phyloP scores from a whole-genome alignment of 2,797 vertebrate species.

The Macrochelys suwanniensis region DNA sequence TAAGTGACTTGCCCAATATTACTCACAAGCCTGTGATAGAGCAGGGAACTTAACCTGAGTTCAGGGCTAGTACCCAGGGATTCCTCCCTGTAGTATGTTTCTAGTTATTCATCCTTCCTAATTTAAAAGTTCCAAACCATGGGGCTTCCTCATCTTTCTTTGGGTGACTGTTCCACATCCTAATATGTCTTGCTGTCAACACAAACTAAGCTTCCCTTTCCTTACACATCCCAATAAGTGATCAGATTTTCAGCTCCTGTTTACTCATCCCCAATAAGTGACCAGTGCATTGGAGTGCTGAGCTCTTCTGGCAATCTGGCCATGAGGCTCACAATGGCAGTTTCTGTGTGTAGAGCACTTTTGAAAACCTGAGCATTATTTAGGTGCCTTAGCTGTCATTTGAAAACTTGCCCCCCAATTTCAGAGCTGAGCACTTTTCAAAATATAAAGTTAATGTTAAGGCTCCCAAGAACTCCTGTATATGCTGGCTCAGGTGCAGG shows the following conservation, averaged over 20 bases:
- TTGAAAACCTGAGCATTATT: background rate
- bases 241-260: background rate
- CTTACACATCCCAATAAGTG: rapidly evolving
- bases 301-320: too few species aligned
- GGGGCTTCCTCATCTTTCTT: background rate
- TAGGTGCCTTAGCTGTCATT: background rate
- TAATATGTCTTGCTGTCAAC: background rate
- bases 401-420: background rate
- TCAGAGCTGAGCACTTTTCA: background rate
- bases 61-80: background rate
- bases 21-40: background rate
- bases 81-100: background rate
- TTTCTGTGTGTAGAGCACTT: background rate
- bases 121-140: background rate
- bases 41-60: background rate
- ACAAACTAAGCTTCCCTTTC: background rate
- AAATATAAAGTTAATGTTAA: background rate
- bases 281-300: too few species aligned
- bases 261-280: too few species aligned
- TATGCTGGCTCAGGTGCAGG: background rate
- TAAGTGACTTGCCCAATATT: background rate
- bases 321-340: too few species aligned
- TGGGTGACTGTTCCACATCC: background rate
- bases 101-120: background rate
- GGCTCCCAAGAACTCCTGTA: background rate